Evolutionary conservation across 2,797 vertebrate species (phyloP).

Genomic region (Galago senegalensis): DNA sequence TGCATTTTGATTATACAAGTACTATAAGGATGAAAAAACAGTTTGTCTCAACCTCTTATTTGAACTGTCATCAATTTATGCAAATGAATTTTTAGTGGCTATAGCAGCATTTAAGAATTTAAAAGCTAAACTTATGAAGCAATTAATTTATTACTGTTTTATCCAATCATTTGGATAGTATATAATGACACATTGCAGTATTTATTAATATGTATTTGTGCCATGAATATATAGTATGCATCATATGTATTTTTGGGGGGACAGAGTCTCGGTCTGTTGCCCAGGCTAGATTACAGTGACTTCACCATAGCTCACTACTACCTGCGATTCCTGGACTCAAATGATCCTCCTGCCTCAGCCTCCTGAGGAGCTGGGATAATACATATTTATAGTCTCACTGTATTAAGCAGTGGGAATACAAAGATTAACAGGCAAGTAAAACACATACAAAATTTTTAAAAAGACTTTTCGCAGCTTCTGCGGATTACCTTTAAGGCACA

Average conservation of each 20-base stretch:
- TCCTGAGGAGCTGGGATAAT: not conserved
- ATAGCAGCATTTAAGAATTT: constrained; percentile 28
- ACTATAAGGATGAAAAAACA: constrained; percentile 1
- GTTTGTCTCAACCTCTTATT: constrained; percentile 16
- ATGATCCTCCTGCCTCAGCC: not conserved
- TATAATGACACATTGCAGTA: not conserved
- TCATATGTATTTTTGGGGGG: no score
- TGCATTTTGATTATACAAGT: constrained; percentile 15
- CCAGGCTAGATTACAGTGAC: not conserved
- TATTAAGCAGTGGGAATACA: not conserved
- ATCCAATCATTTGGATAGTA: not conserved
- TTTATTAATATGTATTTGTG: not conserved
- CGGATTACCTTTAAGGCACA: not conserved
- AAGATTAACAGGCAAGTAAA: not conserved
- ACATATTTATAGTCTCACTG: not conserved
- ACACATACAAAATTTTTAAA: not conserved
- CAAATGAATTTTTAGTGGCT: constrained; percentile 16
- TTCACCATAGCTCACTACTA: not conserved
- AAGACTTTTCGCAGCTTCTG: not conserved
- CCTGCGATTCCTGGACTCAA: not conserved
- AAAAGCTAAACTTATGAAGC: not conserved
- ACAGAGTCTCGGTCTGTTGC: not conserved
- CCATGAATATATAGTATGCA: not conserved
- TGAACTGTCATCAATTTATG: constrained; percentile 33
- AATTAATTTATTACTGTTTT: constrained; percentile 35